Evolutionary conservation across 1,140 invertebrate species (phyloP).

Genomic region (Drosophila cardini): DNA sequence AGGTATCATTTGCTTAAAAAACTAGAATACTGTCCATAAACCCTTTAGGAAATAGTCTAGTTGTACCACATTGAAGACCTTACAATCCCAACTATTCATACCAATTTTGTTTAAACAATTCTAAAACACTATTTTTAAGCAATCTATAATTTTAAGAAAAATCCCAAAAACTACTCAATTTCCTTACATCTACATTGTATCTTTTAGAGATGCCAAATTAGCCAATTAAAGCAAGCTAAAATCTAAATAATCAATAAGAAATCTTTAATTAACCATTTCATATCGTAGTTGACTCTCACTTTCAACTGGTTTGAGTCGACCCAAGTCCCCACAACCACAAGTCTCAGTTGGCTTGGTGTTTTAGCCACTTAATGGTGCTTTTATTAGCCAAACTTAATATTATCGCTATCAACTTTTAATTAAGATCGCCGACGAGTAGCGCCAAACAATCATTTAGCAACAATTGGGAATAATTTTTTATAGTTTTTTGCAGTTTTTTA

Average conservation of each 20-base stretch:
- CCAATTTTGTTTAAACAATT: too few species aligned
- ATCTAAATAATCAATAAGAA: conserved; percentile 2
- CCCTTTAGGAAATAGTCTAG: too few species aligned
- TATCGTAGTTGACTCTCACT: conserved; percentile 33
- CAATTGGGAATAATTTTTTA: conserved; percentile 66
- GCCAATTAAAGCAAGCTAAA: neutral
- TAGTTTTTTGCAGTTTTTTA: conserved; percentile 14
- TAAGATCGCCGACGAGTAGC: conserved; percentile 66
- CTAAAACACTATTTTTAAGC: too few species aligned
- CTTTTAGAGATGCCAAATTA: neutral
- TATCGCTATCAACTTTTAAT: conserved; percentile 76
- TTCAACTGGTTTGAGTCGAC: conserved; percentile 13
- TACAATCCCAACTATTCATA: too few species aligned
- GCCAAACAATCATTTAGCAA: conserved; percentile 57
- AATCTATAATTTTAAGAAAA: too few species aligned
- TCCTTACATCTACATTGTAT: too few species aligned
- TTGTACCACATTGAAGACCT: too few species aligned
- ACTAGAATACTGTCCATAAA: too few species aligned
- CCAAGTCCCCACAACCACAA: neutral
- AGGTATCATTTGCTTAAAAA: too few species aligned
- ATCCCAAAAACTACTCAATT: too few species aligned
- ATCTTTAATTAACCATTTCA: conserved; percentile 13
- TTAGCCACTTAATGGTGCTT: conserved; percentile 25
- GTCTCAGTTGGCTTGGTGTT: neutral
- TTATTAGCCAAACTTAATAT: conserved; percentile 55